Evolutionary conservation across 1,140 invertebrate genomes (phyloP).

Genomic region (honey bee (Apis mellifera)): Amel_HAv3.1 CM009938.2:1274501-1275000

Average conservation of each 20-base stretch:
- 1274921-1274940: slow-evolving; percentile 23
- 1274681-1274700: slow-evolving; percentile 22
- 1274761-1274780: slow-evolving; percentile 27
- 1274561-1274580: background rate
- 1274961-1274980: slow-evolving; percentile 4
- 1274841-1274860: slow-evolving; percentile 64
- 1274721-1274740: slow-evolving; percentile 31
- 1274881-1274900: slow-evolving; percentile 66
- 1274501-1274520: too few relatives aligned
- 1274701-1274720: slow-evolving; percentile 52
- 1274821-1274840: slow-evolving; percentile 45
- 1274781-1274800: slow-evolving; percentile 45
- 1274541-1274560: background rate
- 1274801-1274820: slow-evolving; percentile 40
- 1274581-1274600: background rate
- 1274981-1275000: slow-evolving; percentile 31
- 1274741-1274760: slow-evolving; percentile 13
- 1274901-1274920: slow-evolving; percentile 57
- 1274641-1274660: slow-evolving; percentile 32
- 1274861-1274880: slow-evolving; percentile 59
- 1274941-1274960: slow-evolving; percentile 22
- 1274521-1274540: background rate
- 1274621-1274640: background rate
- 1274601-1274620: background rate
- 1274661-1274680: background rate